These are phyloP conservation scores for Bombus waltoni DNA, from an alignment of 1,140 invertebrate species.

Conservation along the genomic window DNA sequence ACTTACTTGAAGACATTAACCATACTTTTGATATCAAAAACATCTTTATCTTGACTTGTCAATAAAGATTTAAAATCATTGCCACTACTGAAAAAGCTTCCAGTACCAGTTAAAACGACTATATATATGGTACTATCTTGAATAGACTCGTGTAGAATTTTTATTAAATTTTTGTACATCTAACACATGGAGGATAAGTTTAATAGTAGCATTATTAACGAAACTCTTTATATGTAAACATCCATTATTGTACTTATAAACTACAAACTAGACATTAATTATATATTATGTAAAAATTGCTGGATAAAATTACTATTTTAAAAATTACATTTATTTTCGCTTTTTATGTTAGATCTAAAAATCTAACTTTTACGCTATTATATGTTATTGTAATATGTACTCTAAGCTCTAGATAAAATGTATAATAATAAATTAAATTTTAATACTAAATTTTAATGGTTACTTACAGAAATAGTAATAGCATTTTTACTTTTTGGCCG, in stretches of 20 bases:
- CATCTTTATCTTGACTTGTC: slow-evolving; percentile 8
- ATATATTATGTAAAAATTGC: background rate
- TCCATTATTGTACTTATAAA: no score
- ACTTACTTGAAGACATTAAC: slow-evolving; percentile 47
- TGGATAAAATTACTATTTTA: background rate
- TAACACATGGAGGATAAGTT: slow-evolving; percentile 59
- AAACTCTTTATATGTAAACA: no score
- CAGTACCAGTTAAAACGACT: slow-evolving; percentile 89
- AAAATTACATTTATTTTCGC: background rate
- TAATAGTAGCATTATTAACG: no score
- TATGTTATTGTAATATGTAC: background rate
- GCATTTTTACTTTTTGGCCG: slow-evolving; percentile 91
- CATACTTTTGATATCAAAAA: background rate
- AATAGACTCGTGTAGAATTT: slow-evolving; percentile 87
- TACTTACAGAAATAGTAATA: slow-evolving; percentile 81
- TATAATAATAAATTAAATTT: background rate
- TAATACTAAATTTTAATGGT: background rate
- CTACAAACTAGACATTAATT: background rate
- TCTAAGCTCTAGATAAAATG: background rate
- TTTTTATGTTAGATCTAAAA: background rate
- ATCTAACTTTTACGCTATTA: background rate
- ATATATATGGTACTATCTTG: slow-evolving; percentile 85
- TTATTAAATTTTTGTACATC: slow-evolving; percentile 88
- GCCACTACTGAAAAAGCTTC: slow-evolving; percentile 93
- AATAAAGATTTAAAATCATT: slow-evolving; percentile 88